Base-by-base conservation (phyloP, 2,888 invertebrate species). In the Conomelus anceps region DNA sequence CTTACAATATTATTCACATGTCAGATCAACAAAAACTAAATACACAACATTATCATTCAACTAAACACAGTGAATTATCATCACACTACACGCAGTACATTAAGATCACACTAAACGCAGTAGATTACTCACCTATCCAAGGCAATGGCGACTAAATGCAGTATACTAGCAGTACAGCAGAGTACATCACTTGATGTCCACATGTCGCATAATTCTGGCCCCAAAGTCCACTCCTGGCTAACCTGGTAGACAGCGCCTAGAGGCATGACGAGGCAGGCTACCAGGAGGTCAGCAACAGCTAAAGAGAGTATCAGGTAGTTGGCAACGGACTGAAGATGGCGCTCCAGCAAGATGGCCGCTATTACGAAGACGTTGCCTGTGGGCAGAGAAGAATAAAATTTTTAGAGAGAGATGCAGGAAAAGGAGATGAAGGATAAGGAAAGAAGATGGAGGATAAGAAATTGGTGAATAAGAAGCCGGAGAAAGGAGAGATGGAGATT, bases 281-380 rank as follows among this genome's bases (percentile, higher is more conserved):
- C 98, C 92, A 98, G 95, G 89, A 98, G 95, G 93, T 98, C 98
- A 0, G 98, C 98, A 89, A 98, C 97, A 1, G 98, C 98, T 93
- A 98, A 94, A 22, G 98, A 96, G 91, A 98, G 95, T 92, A 98
- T 98, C 92, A 98, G 94, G 94, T 98, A 98, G 94, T 98, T 98
- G 90, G 97, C 97, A 34, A 98, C 97, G 92, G 96, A 97, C 92
- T 98, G 97, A 90, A 98, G 94, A 93, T 97, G 97, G 91, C 97
- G 94, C 93, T 98, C 98, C 92, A 98, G 94, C 90, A 98, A 94
- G 92, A 99, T 98, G 90, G 98, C 98, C 29, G 98, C 97, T 94
- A 98, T 98, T 92, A 99, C 98, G 94, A 98, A 98, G 89, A 98
- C 96, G 94, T 99, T 99, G 91, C 98, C 98, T 97, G 95, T n/a